Conservation (phyloP, 2,113 vertebrate species). For the Scophthalmus maximus region DNA sequence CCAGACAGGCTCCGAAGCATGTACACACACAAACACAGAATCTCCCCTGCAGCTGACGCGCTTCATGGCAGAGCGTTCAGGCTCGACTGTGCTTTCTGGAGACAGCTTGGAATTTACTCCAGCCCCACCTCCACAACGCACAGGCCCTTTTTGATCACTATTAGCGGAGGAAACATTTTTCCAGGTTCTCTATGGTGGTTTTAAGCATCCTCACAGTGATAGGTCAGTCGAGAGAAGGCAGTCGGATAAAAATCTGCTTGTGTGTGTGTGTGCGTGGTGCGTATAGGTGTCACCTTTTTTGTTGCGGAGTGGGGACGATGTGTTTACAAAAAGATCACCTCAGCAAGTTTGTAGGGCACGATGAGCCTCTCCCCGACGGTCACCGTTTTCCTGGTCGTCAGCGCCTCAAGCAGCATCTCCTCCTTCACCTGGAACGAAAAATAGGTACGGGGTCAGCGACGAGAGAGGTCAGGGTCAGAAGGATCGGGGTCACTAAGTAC, state of each 20-base stretch:
- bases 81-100: conserved; percentile 8
- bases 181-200: background rate
- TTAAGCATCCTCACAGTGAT: too few species aligned
- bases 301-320: background rate
- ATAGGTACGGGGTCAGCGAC: background rate
- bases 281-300: background rate
- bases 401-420: conserved; percentile 96
- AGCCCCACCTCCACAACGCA: background rate
- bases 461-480: background rate
- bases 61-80: conserved; percentile 29
- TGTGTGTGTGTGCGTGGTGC: background rate
- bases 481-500: background rate
- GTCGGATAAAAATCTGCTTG: background rate
- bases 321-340: conserved; percentile 81
- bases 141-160: background rate
- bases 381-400: conserved; percentile 96
- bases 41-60: conserved; percentile 36
- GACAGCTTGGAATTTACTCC: conserved; percentile 5
- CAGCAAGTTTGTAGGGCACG: conserved; percentile 93
- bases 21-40: conserved; percentile 36
- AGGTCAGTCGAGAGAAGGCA: too few species aligned
- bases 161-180: background rate
- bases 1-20: conserved; percentile 31
- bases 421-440: conserved; percentile 90
- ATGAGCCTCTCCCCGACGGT: conserved; percentile 97